These are phyloP conservation scores for Etia nguti DNA, from an alignment of 2,113 vertebrate genomes.

Conservation along the genomic window DNA sequence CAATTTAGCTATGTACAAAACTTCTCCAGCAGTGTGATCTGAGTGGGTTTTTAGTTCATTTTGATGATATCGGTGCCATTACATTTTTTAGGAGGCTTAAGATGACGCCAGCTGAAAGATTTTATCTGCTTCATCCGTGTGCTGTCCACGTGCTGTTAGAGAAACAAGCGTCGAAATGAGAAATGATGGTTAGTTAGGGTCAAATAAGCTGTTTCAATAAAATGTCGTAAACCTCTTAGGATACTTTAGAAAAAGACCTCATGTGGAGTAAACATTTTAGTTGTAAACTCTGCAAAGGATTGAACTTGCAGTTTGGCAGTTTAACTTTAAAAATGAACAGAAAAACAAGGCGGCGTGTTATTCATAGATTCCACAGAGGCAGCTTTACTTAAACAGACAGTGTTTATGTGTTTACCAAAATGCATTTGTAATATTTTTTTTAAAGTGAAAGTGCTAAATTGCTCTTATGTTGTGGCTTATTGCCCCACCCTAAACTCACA, in stretches of 20 bases:
- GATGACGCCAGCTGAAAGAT: not conserved
- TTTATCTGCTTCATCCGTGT: conserved; percentile 7
- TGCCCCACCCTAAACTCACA: conserved; percentile 29
- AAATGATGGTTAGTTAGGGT: not conserved
- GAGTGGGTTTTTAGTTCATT: not conserved
- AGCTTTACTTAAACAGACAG: not conserved
- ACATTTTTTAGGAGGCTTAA: not conserved
- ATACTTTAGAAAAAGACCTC: conserved; percentile 29
- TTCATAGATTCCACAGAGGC: not conserved
- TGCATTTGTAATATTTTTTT: not conserved
- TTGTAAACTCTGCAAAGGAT: conserved; percentile 58
- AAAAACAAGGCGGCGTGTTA: not conserved
- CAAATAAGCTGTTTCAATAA: not conserved
- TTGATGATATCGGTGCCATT: not conserved
- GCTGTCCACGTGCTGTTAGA: conserved; percentile 19
- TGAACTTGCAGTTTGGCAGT: conserved; percentile 57
- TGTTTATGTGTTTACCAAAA: not conserved
- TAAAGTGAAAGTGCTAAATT: not conserved
- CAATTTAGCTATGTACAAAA: not conserved
- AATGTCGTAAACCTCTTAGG: conserved; percentile 44
- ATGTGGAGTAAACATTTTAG: conserved; percentile 18
- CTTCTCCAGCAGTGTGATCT: not conserved
- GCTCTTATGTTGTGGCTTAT: not conserved
- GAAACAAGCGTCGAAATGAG: not conserved
- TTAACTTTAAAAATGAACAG: conserved; percentile 26